Evolutionary conservation across 1,140 invertebrate genomes (phyloP).

Genomic region (Ceratina japonica): DNA sequence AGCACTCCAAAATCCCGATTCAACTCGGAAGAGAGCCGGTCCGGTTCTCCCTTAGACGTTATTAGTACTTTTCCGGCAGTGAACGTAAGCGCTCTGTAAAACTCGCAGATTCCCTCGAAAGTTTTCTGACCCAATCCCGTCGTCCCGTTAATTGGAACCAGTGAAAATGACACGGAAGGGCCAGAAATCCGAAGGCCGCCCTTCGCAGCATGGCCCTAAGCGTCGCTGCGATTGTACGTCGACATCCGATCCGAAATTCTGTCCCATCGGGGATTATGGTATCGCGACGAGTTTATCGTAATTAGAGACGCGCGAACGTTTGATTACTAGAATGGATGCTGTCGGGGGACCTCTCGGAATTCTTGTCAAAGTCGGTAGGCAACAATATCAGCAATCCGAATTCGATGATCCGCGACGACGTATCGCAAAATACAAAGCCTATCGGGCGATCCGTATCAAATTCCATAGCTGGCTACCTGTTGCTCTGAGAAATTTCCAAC

Average conservation of each 20-base stretch:
- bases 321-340: background rate
- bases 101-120: background rate
- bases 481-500: constrained; percentile 48
- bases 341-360: background rate
- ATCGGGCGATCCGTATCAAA: constrained; percentile 41
- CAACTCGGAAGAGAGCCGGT: background rate
- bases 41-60: background rate
- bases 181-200: background rate
- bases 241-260: background rate
- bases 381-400: constrained; percentile 19
- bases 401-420: background rate
- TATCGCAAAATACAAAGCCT: constrained; percentile 34
- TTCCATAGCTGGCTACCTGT: constrained; percentile 46
- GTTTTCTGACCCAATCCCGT: background rate
- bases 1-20: background rate
- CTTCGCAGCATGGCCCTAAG: background rate
- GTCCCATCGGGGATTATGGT: too few relatives aligned
- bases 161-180: background rate
- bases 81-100: background rate
- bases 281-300: background rate
- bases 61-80: background rate
- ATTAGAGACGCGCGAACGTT: constrained; percentile 6
- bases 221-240: background rate
- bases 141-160: constrained; percentile 7
- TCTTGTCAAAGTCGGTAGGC: background rate